A percentile compares a stretch with the other conserved stretches of the same genome.
Evolutionary conservation across 2,888 invertebrate species (phyloP).

Genomic region (Linyphia triangularis): DNA sequence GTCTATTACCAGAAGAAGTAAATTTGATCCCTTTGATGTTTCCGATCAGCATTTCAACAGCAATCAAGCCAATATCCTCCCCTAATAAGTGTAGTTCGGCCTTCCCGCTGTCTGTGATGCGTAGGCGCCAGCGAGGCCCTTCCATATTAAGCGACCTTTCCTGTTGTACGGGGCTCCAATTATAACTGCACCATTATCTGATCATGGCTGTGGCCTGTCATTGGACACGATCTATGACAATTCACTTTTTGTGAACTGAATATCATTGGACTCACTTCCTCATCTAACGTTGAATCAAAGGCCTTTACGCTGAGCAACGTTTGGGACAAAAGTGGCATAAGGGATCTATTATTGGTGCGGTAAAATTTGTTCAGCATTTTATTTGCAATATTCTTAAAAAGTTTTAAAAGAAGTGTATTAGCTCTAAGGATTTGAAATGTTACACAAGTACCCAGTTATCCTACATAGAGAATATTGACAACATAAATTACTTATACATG

Average conservation of each 20-base stretch:
- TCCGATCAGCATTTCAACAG: background rate
- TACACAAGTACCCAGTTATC: too few species aligned
- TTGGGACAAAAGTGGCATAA: too few species aligned
- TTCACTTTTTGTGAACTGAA: constrained; percentile 29
- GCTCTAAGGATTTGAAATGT: too few species aligned
- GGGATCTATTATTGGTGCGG: too few species aligned
- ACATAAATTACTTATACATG: too few species aligned
- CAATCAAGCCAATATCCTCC: constrained; percentile 3
- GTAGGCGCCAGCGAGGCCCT: constrained; percentile 58
- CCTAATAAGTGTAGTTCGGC: background rate
- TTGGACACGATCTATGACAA: constrained; percentile 52
- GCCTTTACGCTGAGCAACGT: too few species aligned
- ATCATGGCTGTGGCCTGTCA: constrained; percentile 36
- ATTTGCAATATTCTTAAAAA: too few species aligned
- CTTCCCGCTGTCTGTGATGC: background rate
- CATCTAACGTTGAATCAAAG: too few species aligned
- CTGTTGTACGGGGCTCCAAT: constrained; percentile 63
- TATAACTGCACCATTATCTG: constrained; percentile 69
- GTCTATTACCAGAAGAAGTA: background rate
- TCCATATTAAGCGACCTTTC: constrained; percentile 57
- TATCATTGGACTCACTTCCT: constrained; percentile 49
- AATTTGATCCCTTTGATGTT: background rate
- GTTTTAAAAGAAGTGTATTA: too few species aligned
- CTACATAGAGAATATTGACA: too few species aligned
- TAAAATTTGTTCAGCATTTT: too few species aligned